phyloP scores from a whole-genome alignment of 2,797 vertebrate genomes.

The Peromyscus nudipes region DNA sequence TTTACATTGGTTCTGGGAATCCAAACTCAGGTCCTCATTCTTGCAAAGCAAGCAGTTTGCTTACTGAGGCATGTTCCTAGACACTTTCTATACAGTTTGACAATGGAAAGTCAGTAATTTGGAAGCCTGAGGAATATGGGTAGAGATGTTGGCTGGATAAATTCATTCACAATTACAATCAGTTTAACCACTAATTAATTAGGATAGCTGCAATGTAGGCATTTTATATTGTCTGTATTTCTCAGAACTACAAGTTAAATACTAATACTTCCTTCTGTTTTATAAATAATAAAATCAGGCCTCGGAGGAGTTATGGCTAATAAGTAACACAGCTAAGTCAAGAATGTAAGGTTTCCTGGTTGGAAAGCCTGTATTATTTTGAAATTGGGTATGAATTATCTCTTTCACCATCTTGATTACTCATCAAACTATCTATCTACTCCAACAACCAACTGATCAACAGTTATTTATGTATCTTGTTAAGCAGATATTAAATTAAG shows the following conservation, averaged over 20 bases:
- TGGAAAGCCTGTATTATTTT: background rate
- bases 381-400: background rate
- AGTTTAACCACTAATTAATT: background rate
- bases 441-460: background rate
- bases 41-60: background rate
- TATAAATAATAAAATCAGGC: background rate
- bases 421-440: background rate
- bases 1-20: background rate
- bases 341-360: background rate
- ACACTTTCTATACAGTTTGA: background rate
- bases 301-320: background rate
- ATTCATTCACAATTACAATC: background rate
- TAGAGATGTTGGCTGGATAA: background rate
- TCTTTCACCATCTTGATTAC: background rate
- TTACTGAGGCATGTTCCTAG: too few species aligned
- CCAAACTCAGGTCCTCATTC: background rate
- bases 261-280: background rate
- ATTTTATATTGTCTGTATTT: background rate
- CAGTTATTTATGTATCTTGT: background rate
- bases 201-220: background rate
- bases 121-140: background rate
- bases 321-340: background rate
- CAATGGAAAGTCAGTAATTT: background rate
- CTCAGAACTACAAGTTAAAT: background rate
- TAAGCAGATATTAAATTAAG: conserved; percentile 14